Evolutionary conservation across 2,888 invertebrate species (phyloP), one percentile per base, ranked within the genome.

Genomic region (Xestia ashworthii): DNA sequence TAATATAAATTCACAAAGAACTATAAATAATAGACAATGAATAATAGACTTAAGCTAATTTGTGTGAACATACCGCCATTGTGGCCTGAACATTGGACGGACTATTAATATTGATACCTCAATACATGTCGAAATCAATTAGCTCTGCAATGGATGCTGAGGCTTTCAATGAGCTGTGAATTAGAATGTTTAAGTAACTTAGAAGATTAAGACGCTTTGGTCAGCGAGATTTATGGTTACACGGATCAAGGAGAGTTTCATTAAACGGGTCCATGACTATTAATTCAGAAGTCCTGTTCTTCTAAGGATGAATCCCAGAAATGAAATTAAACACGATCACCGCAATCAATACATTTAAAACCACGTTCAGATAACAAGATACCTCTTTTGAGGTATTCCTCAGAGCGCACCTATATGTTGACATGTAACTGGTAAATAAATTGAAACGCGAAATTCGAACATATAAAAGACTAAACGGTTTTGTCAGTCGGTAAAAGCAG

Each of bases 21-120:
- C 41, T 74, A 71, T 86, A 80, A 67, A 83, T 86, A 86, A 25
- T 58, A 58, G 76, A 88, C 86, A 88, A 88, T 86, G 86, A 65
- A 86, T 88, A 86, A 82, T 78, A 32, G 74, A 53, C 70, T 72
- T 70, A 67, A 38, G 58, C 32, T 83, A 88, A 86, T 86, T 86
- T 86, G 84, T 88, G 88, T 67, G 87, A 88, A 86, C 76, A 73
- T 32, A 64, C 50, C 41, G 22, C 80, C 38, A 80, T 86, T 83
- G 84, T 86, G 53, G 16, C 14, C 55, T 50, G 79, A 46, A 46
- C 68, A 70, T 41, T 64, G 76, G 60, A 46, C 44, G 14, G 55
- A 11, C 53, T 12, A 65, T 71, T 85, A 82, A 68, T 83, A 83
- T 74, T 71, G 82, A 72, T 82, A 85, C 41, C 12, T 60, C 38